A percentile compares a stretch with the other conserved stretches of the same genome.
phyloP scores from a whole-genome alignment of 1,140 invertebrate species.

The Paraescarpia echinospica region DNA sequence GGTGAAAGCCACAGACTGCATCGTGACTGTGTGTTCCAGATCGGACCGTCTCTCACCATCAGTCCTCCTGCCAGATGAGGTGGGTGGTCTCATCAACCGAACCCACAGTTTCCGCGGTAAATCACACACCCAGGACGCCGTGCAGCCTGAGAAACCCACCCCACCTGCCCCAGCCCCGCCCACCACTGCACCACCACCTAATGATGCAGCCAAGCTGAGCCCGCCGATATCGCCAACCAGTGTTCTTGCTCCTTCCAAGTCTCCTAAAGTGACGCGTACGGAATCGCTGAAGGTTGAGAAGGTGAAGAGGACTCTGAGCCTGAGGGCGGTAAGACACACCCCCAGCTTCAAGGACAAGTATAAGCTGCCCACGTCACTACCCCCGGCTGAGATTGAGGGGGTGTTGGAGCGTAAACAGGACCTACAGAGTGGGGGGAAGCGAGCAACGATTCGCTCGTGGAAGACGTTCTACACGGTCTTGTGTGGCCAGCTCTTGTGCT shows the following conservation, averaged over 20 bases:
- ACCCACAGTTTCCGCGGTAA: conserved; percentile 23
- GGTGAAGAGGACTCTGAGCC: conserved; percentile 81
- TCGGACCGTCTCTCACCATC: not conserved
- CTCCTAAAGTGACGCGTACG: conserved; percentile 26
- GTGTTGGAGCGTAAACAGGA: conserved; percentile 93
- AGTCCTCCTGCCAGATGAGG: conserved; percentile 15
- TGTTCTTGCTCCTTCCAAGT: not conserved
- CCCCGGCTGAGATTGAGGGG: conserved; percentile 89
- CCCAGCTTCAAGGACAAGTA: conserved; percentile 73
- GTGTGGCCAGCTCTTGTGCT: conserved; percentile 94
- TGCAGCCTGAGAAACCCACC: not conserved
- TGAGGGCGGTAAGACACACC: conserved; percentile 83
- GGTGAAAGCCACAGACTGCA: too few relatives aligned
- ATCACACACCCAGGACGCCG: too few relatives aligned
- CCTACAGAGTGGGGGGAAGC: conserved; percentile 87
- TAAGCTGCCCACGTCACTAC: conserved; percentile 67
- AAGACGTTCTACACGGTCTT: conserved; percentile 92
- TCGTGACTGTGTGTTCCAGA: not conserved
- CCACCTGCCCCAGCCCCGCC: conserved; percentile 24
- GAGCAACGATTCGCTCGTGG: conserved; percentile 92
- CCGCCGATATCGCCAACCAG: not conserved
- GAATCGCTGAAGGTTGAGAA: conserved; percentile 63
- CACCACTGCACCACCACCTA: conserved; percentile 35
- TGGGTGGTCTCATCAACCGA: conserved; percentile 26
- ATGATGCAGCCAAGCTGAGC: conserved; percentile 19